Percentiles rank a stretch among this genome's conserved stretches.
Conservation (phyloP, 2,113 vertebrate species). For the Melanerpes formicivorus region DNA sequence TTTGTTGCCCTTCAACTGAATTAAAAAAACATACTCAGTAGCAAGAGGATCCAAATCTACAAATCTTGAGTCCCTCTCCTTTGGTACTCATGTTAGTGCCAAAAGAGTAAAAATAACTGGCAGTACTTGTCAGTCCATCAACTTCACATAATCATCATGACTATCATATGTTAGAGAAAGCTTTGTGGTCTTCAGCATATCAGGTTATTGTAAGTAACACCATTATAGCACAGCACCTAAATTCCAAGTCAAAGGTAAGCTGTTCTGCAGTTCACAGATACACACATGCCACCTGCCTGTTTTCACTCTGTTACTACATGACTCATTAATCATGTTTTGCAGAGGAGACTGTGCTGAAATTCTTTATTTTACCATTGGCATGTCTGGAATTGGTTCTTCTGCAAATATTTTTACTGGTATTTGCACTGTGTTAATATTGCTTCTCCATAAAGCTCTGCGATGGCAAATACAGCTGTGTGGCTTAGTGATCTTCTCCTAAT, state of each 20-base stretch:
- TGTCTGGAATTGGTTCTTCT: background rate
- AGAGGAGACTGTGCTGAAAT: background rate
- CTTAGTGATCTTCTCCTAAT: background rate
- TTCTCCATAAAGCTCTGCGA: background rate
- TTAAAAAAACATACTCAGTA: background rate
- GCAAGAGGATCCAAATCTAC: background rate
- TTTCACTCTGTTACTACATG: background rate
- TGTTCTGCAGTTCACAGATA: background rate
- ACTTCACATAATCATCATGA: background rate
- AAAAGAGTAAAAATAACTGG: background rate
- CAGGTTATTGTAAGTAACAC: background rate
- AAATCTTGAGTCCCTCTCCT: accelerated
- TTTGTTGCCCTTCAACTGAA: background rate
- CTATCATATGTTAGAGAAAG: background rate
- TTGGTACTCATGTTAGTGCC: background rate
- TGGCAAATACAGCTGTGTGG: background rate
- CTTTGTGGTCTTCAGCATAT: background rate
- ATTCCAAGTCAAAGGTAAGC: background rate
- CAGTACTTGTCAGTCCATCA: background rate
- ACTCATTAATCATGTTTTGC: background rate
- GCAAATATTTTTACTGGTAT: background rate
- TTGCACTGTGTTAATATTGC: background rate
- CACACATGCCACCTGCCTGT: accelerated
- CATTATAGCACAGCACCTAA: background rate
- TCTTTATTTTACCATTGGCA: background rate